These are phyloP conservation scores for Acrocephalus arundinaceus DNA, from an alignment of 2,113 vertebrate species.

Conservation along the genomic window DNA sequence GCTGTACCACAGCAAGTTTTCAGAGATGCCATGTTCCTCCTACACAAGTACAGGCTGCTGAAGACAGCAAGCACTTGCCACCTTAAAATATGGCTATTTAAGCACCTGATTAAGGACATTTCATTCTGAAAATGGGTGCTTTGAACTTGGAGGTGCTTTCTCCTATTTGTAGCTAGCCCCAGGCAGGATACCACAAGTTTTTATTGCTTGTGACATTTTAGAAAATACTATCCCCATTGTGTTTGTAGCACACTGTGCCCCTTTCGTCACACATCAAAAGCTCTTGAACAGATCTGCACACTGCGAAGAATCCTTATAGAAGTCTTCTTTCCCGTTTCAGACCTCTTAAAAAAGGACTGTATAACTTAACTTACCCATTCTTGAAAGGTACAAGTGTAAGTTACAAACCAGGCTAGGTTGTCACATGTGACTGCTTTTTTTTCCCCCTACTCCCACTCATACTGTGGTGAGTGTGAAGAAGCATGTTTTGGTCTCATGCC, in stretches of 20 bases:
- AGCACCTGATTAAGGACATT: not conserved
- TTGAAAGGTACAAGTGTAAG: not conserved
- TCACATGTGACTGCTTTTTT: not conserved
- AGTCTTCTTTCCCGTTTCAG: conserved; percentile 9
- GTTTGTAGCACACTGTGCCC: not conserved
- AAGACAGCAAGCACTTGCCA: not conserved
- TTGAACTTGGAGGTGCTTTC: not conserved
- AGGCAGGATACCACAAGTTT: not conserved
- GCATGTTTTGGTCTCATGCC: not conserved
- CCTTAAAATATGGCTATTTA: not conserved
- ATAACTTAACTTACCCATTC: not conserved
- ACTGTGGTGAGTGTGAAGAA: not conserved
- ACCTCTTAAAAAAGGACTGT: not conserved
- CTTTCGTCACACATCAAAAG: not conserved
- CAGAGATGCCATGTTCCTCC: not conserved
- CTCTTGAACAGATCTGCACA: not conserved
- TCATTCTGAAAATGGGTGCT: not conserved
- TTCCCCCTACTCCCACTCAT: not conserved
- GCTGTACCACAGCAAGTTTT: not conserved
- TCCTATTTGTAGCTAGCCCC: not conserved
- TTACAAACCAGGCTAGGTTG: not conserved
- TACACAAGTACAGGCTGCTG: not conserved
- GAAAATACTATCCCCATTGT: not conserved
- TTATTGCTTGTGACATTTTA: not conserved
- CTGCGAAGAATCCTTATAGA: not conserved